Conservation (phyloP, 2,113 vertebrate genomes). For the Xiphorhynchus elegans region DNA sequence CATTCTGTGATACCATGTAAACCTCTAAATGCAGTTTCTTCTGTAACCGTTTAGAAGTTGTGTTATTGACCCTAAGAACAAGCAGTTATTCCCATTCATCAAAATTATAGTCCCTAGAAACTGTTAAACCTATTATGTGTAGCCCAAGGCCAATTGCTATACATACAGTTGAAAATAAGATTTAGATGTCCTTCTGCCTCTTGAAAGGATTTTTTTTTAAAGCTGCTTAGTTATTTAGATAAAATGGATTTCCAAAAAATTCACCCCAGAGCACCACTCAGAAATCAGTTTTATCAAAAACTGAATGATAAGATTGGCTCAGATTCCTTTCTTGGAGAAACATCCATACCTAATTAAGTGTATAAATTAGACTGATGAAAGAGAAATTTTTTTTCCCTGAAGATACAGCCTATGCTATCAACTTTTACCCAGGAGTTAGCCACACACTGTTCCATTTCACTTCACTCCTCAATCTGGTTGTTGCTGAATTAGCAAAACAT, state of each 20-base stretch:
- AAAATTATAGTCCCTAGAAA: neutral
- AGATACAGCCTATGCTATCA: neutral
- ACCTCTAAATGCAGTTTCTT: neutral
- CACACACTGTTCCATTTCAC: neutral
- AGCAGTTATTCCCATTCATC: neutral
- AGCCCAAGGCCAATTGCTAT: neutral
- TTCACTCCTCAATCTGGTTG: neutral
- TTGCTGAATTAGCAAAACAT: neutral
- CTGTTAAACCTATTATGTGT: neutral
- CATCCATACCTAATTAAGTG: neutral
- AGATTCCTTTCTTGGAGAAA: neutral
- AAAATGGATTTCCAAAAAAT: neutral
- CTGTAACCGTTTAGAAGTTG: neutral
- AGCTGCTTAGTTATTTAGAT: neutral
- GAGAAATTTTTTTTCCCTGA: neutral
- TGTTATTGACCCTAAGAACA: neutral
- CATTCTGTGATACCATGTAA: neutral
- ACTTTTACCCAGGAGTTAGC: neutral
- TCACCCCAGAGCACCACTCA: neutral
- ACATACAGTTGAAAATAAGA: neutral
- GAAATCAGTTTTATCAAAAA: conserved; percentile 1
- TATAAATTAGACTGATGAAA: neutral
- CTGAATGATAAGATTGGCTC: neutral
- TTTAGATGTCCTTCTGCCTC: neutral
- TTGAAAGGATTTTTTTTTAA: neutral